Percentiles rank a stretch among this genome's conserved stretches.
These are phyloP conservation scores for Dissostichus mawsoni DNA, from an alignment of 2,113 vertebrate species.

Conservation along the genomic window DNA sequence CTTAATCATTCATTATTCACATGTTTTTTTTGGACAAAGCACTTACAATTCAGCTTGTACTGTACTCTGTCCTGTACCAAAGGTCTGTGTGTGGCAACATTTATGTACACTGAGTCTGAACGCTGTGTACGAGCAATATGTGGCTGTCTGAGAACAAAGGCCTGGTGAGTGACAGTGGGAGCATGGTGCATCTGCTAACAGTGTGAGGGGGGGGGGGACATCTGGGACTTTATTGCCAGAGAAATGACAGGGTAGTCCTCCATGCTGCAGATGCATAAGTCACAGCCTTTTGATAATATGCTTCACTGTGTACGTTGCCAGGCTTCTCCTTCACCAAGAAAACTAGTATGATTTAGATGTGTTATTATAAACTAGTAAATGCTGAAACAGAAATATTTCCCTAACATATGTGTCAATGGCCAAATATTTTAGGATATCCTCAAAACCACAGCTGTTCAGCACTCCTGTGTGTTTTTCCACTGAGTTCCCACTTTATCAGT, in stretches of 20 bases:
- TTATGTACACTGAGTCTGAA: constrained; percentile 8
- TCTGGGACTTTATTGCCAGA: constrained; percentile 65
- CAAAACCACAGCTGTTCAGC: constrained; percentile 17
- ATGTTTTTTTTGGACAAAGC: not conserved
- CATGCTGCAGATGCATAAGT: constrained; percentile 38
- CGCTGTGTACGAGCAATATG: constrained; percentile 25
- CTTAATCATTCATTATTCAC: not conserved
- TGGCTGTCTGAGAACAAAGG: constrained; percentile 56
- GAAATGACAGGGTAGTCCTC: constrained; percentile 56
- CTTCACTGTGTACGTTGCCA: not conserved
- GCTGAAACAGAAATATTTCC: not conserved
- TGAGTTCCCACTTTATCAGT: constrained; percentile 11
- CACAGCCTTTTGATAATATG: constrained; percentile 9
- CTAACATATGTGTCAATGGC: not conserved
- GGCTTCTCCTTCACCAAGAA: not conserved
- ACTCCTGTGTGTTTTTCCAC: not conserved
- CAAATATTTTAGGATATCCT: constrained; percentile 13
- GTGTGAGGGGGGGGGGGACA: constrained; percentile 42
- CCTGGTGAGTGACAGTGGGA: constrained; percentile 41
- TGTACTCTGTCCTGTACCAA: not conserved
- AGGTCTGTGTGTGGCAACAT: not conserved
- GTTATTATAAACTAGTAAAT: constrained; percentile 4
- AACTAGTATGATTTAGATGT: not conserved
- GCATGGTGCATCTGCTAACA: constrained; percentile 45
- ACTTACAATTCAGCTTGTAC: not conserved